Evolutionary conservation across 2,888 invertebrate genomes (phyloP).

Genomic region (Stenodema calcarata): DNA sequence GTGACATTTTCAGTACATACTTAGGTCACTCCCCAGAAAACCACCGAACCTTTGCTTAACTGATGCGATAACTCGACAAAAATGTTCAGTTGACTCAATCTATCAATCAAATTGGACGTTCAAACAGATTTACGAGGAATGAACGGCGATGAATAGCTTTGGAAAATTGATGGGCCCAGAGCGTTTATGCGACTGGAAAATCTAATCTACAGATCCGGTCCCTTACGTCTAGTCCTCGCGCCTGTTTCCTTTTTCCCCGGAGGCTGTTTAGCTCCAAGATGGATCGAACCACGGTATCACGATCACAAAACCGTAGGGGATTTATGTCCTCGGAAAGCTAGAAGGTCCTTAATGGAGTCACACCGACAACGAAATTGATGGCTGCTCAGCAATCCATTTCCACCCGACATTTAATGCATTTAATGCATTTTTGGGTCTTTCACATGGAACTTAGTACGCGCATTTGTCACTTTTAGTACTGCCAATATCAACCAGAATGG

Average conservation of each 20-base stretch:
- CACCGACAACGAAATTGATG: background rate
- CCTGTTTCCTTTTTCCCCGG: background rate
- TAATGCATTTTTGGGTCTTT: background rate
- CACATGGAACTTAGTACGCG: background rate
- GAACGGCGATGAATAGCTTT: background rate
- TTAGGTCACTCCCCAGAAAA: too few relatives aligned
- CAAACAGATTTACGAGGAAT: background rate
- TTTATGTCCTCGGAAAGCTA: background rate
- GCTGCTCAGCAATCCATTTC: background rate
- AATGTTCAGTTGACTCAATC: background rate
- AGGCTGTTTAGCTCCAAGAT: constrained; percentile 7
- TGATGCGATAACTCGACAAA: too few relatives aligned
- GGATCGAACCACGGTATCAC: constrained; percentile 14
- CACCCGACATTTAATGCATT: background rate
- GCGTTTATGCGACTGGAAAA: background rate
- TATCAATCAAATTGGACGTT: background rate
- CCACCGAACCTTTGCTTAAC: too few relatives aligned
- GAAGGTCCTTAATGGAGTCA: background rate
- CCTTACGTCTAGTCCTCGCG: background rate
- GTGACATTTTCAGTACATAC: too few relatives aligned
- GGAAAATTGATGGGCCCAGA: background rate
- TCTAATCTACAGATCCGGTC: constrained; percentile 8
- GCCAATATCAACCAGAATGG: too few relatives aligned
- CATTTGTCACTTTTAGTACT: background rate
- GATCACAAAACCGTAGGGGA: background rate